These are phyloP conservation scores for Phyllostomus discolor DNA, from an alignment of 2,113 vertebrate species.

Conservation along the genomic window DNA sequence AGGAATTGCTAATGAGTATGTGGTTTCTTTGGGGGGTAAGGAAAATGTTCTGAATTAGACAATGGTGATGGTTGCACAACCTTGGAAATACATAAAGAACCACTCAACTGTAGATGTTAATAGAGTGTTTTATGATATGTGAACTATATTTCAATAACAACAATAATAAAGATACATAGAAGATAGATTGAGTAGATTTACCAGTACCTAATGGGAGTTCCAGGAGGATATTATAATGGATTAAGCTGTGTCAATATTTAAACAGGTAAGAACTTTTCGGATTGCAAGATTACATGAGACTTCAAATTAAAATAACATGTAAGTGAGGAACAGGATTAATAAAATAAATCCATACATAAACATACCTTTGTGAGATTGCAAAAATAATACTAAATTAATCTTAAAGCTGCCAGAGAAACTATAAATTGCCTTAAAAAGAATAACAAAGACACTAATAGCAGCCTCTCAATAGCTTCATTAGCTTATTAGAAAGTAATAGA, in stretches of 20 bases:
- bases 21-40: background rate
- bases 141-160: background rate
- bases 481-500: background rate
- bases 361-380: background rate
- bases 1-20: background rate
- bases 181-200: background rate
- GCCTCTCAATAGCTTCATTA: background rate
- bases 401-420: background rate
- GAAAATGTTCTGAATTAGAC: conserved; percentile 7
- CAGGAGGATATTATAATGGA: background rate
- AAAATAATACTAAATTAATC: background rate
- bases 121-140: background rate
- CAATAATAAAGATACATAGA: background rate
- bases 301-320: background rate
- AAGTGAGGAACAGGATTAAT: background rate
- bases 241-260: background rate
- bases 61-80: background rate
- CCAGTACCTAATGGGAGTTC: background rate
- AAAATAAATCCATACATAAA: background rate
- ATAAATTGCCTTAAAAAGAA: background rate
- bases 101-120: background rate
- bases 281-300: background rate
- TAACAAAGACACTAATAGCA: background rate
- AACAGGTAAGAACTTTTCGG: background rate
- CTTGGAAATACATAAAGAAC: background rate